A percentile compares a stretch with the other conserved stretches of the same genome.
Conservation (phyloP, 2,797 vertebrate genomes). For the Danio kyathit region DNA sequence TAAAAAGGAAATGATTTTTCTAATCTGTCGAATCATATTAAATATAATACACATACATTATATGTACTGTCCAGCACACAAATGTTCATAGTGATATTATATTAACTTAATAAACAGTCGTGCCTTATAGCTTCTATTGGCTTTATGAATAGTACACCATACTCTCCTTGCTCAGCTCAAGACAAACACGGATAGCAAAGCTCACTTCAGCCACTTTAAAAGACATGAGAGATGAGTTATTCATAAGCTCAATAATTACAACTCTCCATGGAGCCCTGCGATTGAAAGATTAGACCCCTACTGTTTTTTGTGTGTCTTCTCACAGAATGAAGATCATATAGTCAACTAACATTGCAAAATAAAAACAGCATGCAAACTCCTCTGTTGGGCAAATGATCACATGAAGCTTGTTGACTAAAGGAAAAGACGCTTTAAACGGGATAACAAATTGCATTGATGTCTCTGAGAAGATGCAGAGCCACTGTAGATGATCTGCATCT, state of each 20-base stretch:
- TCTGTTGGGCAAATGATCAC: constrained; percentile 26
- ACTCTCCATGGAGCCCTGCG: constrained; percentile 25
- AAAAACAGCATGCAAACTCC: constrained; percentile 39
- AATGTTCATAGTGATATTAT: neutral
- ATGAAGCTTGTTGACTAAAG: neutral
- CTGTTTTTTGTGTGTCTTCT: constrained; percentile 44
- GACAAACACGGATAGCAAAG: constrained; percentile 15
- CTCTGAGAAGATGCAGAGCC: neutral
- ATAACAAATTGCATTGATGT: neutral
- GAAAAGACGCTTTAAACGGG: constrained; percentile 1
- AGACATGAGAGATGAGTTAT: constrained; percentile 48
- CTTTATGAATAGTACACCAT: neutral
- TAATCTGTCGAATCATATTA: neutral
- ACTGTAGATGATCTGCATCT: constrained; percentile 43
- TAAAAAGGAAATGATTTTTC: neutral
- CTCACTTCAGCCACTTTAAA: constrained; percentile 8
- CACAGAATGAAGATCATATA: constrained; percentile 24
- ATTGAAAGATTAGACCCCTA: constrained; percentile 47
- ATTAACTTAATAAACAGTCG: neutral
- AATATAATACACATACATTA: neutral
- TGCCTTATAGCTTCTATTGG: neutral
- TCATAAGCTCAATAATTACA: constrained; percentile 48
- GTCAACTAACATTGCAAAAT: constrained; percentile 25
- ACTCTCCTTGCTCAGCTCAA: neutral
- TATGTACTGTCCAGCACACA: neutral